Percentiles rank a stretch among this genome's conserved stretches.
These are phyloP conservation scores for Xanthia icteritia DNA, from an alignment of 2,888 invertebrate species.

Conservation along the genomic window DNA sequence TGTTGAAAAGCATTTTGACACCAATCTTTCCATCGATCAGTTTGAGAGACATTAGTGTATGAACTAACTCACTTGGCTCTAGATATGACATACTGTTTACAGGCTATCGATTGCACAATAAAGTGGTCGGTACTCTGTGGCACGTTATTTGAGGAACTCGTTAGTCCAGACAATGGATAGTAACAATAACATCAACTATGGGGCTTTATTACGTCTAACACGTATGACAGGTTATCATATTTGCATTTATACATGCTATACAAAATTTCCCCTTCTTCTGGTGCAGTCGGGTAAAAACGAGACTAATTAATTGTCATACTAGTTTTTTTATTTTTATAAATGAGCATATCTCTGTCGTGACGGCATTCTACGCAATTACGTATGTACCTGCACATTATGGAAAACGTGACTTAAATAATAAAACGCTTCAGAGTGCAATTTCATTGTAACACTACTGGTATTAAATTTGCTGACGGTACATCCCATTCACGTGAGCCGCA, in stretches of 20 bases:
- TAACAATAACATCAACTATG: constrained; percentile 13
- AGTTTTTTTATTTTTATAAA: constrained; percentile 31
- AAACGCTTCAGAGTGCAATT: constrained; percentile 45
- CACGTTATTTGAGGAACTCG: constrained; percentile 23
- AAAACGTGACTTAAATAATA: constrained; percentile 67
- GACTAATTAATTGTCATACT: constrained; percentile 26
- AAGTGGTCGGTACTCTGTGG: not conserved
- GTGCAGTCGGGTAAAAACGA: not conserved
- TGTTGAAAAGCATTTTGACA: constrained; percentile 50
- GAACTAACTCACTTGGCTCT: constrained; percentile 33
- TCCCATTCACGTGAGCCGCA: constrained; percentile 23
- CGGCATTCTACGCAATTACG: constrained; percentile 27
- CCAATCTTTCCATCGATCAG: constrained; percentile 38
- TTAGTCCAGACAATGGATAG: constrained; percentile 44
- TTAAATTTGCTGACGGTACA: constrained; percentile 22
- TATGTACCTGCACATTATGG: constrained; percentile 49
- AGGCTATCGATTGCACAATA: constrained; percentile 20
- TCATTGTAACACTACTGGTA: constrained; percentile 43
- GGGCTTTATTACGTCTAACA: constrained; percentile 8
- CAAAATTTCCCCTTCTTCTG: too few relatives aligned
- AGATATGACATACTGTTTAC: constrained; percentile 17
- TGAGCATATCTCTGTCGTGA: constrained; percentile 32
- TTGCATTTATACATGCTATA: constrained; percentile 5
- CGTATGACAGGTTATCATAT: constrained; percentile 8
- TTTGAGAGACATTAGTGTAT: constrained; percentile 16